Conservation (phyloP, 2,113 vertebrate species). For the Gnathonemus longibarbis region DNA sequence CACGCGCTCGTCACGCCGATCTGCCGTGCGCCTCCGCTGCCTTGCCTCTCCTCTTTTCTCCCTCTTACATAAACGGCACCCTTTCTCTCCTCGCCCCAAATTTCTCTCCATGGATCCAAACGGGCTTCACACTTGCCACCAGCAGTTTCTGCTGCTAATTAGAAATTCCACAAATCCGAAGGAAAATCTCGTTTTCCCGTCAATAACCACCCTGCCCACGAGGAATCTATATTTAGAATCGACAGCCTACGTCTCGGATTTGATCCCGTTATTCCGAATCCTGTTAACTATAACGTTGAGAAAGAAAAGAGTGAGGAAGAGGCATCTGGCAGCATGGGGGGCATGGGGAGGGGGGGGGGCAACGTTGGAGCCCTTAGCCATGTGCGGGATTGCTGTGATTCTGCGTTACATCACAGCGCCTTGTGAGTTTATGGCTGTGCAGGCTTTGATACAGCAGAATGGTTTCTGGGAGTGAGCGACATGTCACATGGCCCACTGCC, state of each 20-base stretch:
- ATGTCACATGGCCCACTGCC: not conserved
- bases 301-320: slow-evolving; percentile 19
- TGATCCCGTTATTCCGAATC: slow-evolving; percentile 38
- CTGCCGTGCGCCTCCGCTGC: not conserved
- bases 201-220: slow-evolving; percentile 31
- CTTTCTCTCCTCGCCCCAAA: not conserved
- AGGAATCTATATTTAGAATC: slow-evolving; percentile 34
- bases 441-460: not conserved
- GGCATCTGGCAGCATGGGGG: not conserved
- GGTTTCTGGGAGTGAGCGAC: not conserved
- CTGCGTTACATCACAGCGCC: not conserved
- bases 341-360: too few relatives aligned
- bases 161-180: slow-evolving; percentile 22
- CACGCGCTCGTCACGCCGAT: not conserved
- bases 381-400: not conserved
- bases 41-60: not conserved
- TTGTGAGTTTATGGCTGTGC: not conserved
- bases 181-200: slow-evolving; percentile 31
- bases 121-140: not conserved
- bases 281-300: slow-evolving; percentile 23
- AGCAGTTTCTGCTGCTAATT: slow-evolving; percentile 20
- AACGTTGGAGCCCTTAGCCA: not conserved
- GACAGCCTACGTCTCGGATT: slow-evolving; percentile 41
- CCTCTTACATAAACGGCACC: not conserved
- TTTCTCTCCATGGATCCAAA: not conserved